phyloP scores from a whole-genome alignment of 2,888 invertebrate species.

The Anticlea derivata region DNA sequence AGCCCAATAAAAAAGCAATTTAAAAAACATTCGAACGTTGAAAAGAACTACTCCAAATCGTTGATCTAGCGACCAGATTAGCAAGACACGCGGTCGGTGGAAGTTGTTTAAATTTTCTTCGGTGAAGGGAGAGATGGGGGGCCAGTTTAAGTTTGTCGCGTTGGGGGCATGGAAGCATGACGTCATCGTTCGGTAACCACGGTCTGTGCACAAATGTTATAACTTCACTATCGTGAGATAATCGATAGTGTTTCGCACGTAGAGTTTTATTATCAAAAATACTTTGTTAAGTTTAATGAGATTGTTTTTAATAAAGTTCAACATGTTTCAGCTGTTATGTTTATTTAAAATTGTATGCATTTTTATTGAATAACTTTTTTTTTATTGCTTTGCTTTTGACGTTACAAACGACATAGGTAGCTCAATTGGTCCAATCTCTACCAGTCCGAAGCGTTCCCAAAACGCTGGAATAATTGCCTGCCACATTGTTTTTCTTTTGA shows the following conservation, averaged over 20 bases:
- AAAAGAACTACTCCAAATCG: constrained; percentile 58
- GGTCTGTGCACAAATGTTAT: constrained; percentile 61
- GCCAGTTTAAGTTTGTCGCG: constrained; percentile 43
- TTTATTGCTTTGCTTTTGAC: no score
- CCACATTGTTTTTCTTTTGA: no score
- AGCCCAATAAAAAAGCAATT: constrained; percentile 81
- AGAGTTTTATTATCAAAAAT: constrained; percentile 33
- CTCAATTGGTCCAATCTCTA: no score
- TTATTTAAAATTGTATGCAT: no score
- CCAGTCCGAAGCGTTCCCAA: no score
- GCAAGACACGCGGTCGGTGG: constrained; percentile 37
- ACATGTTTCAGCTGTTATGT: no score
- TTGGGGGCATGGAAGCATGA: constrained; percentile 65
- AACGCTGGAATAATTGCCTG: no score
- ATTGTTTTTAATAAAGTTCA: background rate
- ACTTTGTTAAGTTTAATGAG: constrained; percentile 6
- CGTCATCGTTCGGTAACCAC: constrained; percentile 79
- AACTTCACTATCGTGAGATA: constrained; percentile 44
- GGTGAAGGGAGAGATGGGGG: constrained; percentile 42
- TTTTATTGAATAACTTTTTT: no score
- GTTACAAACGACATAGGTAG: no score
- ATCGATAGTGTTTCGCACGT: constrained; percentile 35
- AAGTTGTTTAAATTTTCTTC: constrained; percentile 37
- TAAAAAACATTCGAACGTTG: constrained; percentile 74
- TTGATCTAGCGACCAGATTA: constrained; percentile 45